Evolutionary conservation across 2,888 invertebrate species (phyloP).

Genomic region (Athrips mouffetella): DNA sequence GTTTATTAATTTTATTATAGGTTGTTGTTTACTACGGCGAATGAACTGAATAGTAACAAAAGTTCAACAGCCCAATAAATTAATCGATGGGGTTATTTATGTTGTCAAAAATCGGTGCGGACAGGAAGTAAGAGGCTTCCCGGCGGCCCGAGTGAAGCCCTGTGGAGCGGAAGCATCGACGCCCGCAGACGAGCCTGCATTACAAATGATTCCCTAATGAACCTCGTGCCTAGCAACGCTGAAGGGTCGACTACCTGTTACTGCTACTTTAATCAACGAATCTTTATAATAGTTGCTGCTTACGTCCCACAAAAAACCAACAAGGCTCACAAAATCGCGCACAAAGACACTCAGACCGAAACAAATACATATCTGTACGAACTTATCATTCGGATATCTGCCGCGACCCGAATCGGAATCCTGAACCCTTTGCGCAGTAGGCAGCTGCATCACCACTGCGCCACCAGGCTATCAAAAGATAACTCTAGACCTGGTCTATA

Average conservation of each 20-base stretch:
- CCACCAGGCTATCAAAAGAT: too few species aligned
- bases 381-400: too few species aligned
- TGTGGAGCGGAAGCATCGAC: slow-evolving; percentile 54
- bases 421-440: too few species aligned
- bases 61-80: slow-evolving; percentile 42
- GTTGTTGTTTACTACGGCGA: neutral
- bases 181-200: slow-evolving; percentile 57
- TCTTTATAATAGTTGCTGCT: neutral
- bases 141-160: slow-evolving; percentile 61
- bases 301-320: too few species aligned
- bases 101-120: slow-evolving; percentile 65
- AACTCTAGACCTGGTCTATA: too few species aligned
- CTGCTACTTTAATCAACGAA: neutral
- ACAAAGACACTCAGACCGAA: too few species aligned
- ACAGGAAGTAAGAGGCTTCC: slow-evolving; percentile 71
- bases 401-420: too few species aligned
- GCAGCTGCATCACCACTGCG: too few species aligned
- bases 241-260: slow-evolving; percentile 48
- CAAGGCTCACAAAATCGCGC: too few species aligned
- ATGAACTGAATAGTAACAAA: neutral
- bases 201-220: slow-evolving; percentile 71
- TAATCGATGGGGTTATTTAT: slow-evolving; percentile 44
- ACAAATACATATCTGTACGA: too few species aligned
- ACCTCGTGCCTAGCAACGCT: slow-evolving; percentile 52
- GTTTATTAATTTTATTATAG: neutral